Conservation (phyloP, 1,140 invertebrate genomes). For the Battus philenor region DNA sequence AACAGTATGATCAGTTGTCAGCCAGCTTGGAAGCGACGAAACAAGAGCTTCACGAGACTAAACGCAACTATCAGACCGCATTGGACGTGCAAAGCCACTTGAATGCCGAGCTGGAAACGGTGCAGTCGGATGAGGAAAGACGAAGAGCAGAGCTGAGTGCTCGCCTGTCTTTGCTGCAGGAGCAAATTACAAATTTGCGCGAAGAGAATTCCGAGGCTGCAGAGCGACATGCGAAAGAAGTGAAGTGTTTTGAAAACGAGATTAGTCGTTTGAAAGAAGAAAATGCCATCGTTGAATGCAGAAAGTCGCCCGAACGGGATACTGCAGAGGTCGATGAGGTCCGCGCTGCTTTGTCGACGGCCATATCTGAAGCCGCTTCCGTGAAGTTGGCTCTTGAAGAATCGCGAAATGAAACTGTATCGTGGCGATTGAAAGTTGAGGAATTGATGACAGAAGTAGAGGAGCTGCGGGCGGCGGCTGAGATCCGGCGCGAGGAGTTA, state of each 20-base stretch:
- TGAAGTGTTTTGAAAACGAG: constrained; percentile 45
- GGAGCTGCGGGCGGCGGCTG: constrained; percentile 47
- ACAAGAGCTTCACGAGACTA: constrained; percentile 67
- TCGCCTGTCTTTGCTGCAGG: constrained; percentile 46
- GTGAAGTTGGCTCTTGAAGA: constrained; percentile 47
- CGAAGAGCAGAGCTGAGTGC: constrained; percentile 40
- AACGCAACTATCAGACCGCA: constrained; percentile 60
- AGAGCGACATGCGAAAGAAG: constrained; percentile 41
- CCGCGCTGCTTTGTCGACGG: constrained; percentile 30
- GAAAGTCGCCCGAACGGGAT: constrained; percentile 45
- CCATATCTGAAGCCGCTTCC: constrained; percentile 35
- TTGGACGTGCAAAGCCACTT: constrained; percentile 66
- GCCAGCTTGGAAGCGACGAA: constrained; percentile 54
- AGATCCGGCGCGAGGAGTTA: constrained; percentile 46
- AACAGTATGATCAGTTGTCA: constrained; percentile 58
- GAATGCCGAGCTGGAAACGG: constrained; percentile 57
- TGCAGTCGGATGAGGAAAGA: constrained; percentile 53
- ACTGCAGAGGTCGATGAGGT: constrained; percentile 52
- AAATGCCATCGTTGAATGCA: constrained; percentile 26
- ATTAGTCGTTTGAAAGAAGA: constrained; percentile 54
- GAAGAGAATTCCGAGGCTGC: constrained; percentile 40
- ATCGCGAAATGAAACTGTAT: constrained; percentile 35
- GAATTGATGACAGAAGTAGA: constrained; percentile 45
- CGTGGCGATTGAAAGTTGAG: constrained; percentile 52
- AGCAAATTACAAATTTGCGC: constrained; percentile 51